These are phyloP conservation scores for Microctonus hyperodae DNA, from an alignment of 2,888 invertebrate genomes.

Conservation along the genomic window DNA sequence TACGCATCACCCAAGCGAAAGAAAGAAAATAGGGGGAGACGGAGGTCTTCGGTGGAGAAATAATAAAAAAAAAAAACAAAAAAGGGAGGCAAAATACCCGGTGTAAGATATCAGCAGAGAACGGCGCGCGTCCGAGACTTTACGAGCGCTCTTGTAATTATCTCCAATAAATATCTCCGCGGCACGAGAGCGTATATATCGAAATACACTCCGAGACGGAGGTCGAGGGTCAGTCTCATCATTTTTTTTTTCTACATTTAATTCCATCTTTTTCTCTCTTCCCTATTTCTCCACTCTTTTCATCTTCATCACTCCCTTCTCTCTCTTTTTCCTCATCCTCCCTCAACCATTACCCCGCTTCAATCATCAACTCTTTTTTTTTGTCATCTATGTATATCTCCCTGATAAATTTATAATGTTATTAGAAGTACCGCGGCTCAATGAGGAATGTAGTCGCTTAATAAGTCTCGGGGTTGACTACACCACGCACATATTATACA, in stretches of 20 bases:
- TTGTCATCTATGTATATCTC: slow-evolving; percentile 50
- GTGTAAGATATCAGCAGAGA: slow-evolving; percentile 61
- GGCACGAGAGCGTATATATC: slow-evolving; percentile 60
- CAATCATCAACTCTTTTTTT: slow-evolving; percentile 49
- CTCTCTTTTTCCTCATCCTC: not conserved
- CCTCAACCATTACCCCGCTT: too few species aligned
- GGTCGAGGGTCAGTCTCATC: slow-evolving; percentile 54
- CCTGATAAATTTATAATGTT: slow-evolving; percentile 60
- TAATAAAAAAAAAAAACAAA: slow-evolving; percentile 20
- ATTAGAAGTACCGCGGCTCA: slow-evolving; percentile 38
- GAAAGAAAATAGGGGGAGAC: slow-evolving; percentile 12
- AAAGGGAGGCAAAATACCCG: slow-evolving; percentile 33
- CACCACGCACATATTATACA: not conserved
- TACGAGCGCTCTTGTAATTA: slow-evolving; percentile 63
- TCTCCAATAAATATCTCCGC: slow-evolving; percentile 63
- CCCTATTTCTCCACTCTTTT: not conserved
- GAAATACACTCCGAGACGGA: slow-evolving; percentile 55
- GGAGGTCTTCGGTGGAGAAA: not conserved
- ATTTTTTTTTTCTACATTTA: slow-evolving; percentile 49
- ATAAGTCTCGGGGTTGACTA: slow-evolving; percentile 41
- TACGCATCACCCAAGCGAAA: slow-evolving; percentile 5
- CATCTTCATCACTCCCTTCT: not conserved
- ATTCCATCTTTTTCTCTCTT: slow-evolving; percentile 6
- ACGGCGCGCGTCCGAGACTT: slow-evolving; percentile 57
- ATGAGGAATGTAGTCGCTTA: slow-evolving; percentile 55